Evolutionary conservation across 2,888 invertebrate species (phyloP).

Genomic region (Lamproptera curius): DNA sequence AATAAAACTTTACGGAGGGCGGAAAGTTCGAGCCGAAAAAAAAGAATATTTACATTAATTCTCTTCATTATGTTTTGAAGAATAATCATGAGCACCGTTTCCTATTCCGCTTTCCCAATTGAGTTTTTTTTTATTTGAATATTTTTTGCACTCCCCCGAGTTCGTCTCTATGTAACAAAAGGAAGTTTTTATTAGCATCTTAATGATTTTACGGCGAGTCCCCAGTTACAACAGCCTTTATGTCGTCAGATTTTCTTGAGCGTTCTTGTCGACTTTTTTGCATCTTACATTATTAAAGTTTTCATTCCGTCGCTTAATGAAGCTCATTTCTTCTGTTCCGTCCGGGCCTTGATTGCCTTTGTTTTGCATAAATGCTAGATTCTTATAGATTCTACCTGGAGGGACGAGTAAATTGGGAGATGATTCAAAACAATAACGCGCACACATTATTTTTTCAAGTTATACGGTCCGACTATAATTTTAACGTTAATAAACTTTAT

Average conservation of each 20-base stretch:
- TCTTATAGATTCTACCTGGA: conserved; percentile 72
- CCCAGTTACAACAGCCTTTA: conserved; percentile 78
- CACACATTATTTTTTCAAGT: too few species aligned
- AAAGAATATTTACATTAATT: conserved; percentile 80
- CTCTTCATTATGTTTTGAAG: conserved; percentile 80
- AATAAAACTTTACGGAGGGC: conserved; percentile 78
- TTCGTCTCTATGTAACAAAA: conserved; percentile 74
- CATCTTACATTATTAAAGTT: conserved; percentile 79
- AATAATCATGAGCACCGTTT: conserved; percentile 76
- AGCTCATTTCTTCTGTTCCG: conserved; percentile 78
- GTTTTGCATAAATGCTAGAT: conserved; percentile 78
- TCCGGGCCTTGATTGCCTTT: conserved; percentile 76
- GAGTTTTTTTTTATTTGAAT: conserved; percentile 77
- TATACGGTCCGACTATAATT: too few species aligned
- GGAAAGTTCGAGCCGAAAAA: conserved; percentile 60
- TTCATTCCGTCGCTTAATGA: conserved; percentile 77
- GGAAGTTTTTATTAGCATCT: conserved; percentile 80
- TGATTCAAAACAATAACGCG: too few species aligned
- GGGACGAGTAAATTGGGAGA: conserved; percentile 69
- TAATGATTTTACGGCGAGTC: conserved; percentile 79
- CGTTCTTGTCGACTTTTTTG: conserved; percentile 76
- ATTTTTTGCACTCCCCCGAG: conserved; percentile 66
- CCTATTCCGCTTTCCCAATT: conserved; percentile 70
- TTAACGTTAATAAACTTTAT: too few species aligned
- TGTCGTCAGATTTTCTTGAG: conserved; percentile 79